Evolutionary conservation across 1,140 invertebrate species (phyloP), one percentile per base, ranked within the genome.

Genomic region (Bombus sibiricus): DNA sequence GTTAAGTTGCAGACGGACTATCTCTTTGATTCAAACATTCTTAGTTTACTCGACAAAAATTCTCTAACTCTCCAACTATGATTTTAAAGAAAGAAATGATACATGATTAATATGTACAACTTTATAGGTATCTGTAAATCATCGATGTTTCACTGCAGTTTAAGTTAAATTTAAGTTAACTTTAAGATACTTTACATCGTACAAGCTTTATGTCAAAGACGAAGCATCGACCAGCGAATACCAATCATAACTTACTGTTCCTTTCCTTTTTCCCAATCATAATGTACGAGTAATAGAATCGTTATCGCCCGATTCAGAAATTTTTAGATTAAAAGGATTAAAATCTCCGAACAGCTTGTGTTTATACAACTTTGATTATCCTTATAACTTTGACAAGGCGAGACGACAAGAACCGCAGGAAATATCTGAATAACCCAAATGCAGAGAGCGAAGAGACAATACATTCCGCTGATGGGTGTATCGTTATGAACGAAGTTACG

Each of bases 401-500:
- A 62, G 12, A 62, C 59, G 59, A n/a, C 10, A n/a, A n/a, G 28
- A n/a, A 28, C 25, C 5, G 28, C 25, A 62, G 59, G 10, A n/a
- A 28, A 72, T 8, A n/a, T 43, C n/a, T 28, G 28, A 41, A 41
- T 47, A 53, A 74, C 2, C 3, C 13, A 39, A 34, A 3, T 12
- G 39, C 71, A 18, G 25, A 32, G 15, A 39, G 28, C 12, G 72
- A 53, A 53, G 43, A 22, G 10, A 75, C 72, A 73, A 28, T 73
- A 69, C 78, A 62, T 86, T 88, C 82, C 57, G 12, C 57, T 39
- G 22, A 37, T 62, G 75, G 59, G 34, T 32, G 59, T 85, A 88
- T 87, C 59, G 57, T 86, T 62, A 77, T 83, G 74, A 75, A 22
- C 28, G 28, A 32, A 37, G 8, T 12, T 57, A 73, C 39, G 12